Evolutionary conservation across 92 coral and sea anemone genomes (phyloP).

Genomic region (Epizoanthus ramosus): DNA sequence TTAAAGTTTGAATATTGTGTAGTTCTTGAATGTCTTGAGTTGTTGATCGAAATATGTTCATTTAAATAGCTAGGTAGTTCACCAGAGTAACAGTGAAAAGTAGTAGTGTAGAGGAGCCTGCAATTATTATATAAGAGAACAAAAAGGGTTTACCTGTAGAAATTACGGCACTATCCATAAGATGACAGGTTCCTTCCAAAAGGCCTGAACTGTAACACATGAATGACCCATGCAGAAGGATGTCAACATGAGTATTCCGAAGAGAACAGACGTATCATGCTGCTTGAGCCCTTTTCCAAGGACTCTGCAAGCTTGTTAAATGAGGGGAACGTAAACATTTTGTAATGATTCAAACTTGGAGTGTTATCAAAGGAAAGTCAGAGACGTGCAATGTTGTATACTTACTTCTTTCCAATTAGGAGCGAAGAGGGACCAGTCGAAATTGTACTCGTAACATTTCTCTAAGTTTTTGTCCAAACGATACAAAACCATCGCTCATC

Average conservation of each 20-base stretch:
- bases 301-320: conserved; percentile 33
- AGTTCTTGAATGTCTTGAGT: no score
- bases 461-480: neutral
- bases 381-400: neutral
- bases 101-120: no score
- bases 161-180: conserved; percentile 44
- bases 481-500: neutral
- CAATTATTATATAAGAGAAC: neutral
- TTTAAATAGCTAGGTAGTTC: no score
- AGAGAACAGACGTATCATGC: conserved; percentile 33
- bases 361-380: no score
- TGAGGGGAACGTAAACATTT: neutral
- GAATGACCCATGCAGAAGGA: conserved; percentile 61
- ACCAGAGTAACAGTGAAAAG: no score
- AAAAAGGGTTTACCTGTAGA: conserved; percentile 39
- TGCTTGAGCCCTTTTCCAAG: conserved; percentile 59
- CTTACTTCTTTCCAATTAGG: conserved; percentile 6
- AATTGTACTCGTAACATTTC: conserved; percentile 3
- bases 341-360: neutral
- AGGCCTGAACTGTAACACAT: conserved; percentile 3
- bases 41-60: no score
- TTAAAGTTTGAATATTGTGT: no score
- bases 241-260: conserved; percentile 40
- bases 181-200: conserved; percentile 59
- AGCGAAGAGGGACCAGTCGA: conserved; percentile 15